These are phyloP conservation scores for Gorsachius goisagi DNA, from an alignment of 2,113 vertebrate species.

Conservation along the genomic window DNA sequence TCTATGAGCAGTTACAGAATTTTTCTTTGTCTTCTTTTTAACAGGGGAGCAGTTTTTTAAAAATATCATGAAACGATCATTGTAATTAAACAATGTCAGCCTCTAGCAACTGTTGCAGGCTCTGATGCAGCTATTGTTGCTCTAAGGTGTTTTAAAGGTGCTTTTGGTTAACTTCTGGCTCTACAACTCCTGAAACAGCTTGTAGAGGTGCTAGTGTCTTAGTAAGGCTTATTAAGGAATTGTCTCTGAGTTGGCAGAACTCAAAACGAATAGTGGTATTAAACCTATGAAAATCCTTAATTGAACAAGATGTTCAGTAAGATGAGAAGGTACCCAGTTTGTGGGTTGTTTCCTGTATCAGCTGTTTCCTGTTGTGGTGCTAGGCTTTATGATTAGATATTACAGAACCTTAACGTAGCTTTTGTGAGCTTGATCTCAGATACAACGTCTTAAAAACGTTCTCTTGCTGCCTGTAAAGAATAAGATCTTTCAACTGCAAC, in stretches of 20 bases:
- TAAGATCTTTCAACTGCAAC: neutral
- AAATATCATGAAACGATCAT: neutral
- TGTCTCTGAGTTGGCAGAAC: neutral
- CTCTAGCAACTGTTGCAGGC: neutral
- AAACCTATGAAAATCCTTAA: neutral
- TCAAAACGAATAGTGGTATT: neutral
- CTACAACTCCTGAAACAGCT: neutral
- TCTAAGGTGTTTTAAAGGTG: neutral
- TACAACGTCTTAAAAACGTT: neutral
- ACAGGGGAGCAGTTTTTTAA: neutral
- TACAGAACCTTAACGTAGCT: neutral
- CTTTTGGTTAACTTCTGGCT: neutral
- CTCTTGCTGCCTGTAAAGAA: neutral
- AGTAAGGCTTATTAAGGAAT: neutral
- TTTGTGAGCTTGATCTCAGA: neutral
- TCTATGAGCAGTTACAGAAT: neutral
- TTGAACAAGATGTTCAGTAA: neutral
- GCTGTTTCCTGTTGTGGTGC: neutral
- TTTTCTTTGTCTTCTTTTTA: neutral
- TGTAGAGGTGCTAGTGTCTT: neutral
- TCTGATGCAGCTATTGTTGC: neutral
- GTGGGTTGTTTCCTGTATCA: neutral
- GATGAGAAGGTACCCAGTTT: neutral
- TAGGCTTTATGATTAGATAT: neutral
- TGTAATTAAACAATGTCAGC: rapidly evolving